Evolutionary conservation across 2,113 vertebrate genomes (phyloP), one percentile per base, ranked within the genome.

Genomic region (Choloepus hoffmanni): DNA sequence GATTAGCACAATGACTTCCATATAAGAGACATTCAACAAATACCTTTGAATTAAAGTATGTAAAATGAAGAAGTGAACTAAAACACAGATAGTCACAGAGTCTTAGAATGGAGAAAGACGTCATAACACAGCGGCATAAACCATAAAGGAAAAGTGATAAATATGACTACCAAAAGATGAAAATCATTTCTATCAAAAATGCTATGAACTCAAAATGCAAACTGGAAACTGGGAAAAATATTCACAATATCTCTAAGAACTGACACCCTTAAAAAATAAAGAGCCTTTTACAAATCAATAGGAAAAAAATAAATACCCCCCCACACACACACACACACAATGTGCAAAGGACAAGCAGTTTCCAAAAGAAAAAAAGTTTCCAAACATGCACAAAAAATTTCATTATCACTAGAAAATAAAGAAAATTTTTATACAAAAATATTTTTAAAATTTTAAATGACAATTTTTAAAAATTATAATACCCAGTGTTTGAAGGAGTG

Each of bases 401-500:
- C 53, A 65, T 7, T 81, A 67, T 33, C 48, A 74, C 60, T 26
- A 90, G 48, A 89, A 79, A 85, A 81, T 50, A 77, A 85, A 67
- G 72, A 76, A 33, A 65, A 50, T 1, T 15, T 88, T 88, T 65
- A 72, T 26, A 72, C 23, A 90, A 78, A 76, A 89, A 60, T 55
- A 36, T 89, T 78, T 96, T 89, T 58, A 19, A 58, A 95, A 18
- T 33, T 43, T 67, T 63, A 30, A 96, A 96, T 85, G 55, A 90
- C n/a, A 58, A 63, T n/a, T 67, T 81, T 85, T 28, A 5, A 2
- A 45, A 93, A 90, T 48, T 63, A 40, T 28, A 62, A 40, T 82
- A 36, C 36, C 85, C 62, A 77, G 10, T 73, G 2, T 67, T 90
- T 50, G n/a, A 76, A 90, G 30, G 19, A 40, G 19, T 78, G 28